These are phyloP conservation scores for Campodea augens DNA, from an alignment of 1,140 invertebrate species.

Conservation along the genomic window DNA sequence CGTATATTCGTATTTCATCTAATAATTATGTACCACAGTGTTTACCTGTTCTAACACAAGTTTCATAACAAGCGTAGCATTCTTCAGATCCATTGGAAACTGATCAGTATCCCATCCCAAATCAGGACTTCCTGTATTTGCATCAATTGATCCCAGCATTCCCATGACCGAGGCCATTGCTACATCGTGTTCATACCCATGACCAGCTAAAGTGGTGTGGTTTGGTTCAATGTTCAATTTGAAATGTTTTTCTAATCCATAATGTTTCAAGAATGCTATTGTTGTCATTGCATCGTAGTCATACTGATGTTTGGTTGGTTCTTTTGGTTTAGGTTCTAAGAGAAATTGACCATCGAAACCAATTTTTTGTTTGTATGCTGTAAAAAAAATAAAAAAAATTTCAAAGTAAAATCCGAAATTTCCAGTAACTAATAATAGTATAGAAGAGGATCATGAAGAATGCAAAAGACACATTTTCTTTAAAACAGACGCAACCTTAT, in stretches of 20 bases:
- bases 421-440: too few relatives aligned
- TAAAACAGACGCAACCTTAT: too few relatives aligned
- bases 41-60: constrained; percentile 31
- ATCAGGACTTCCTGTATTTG: constrained; percentile 29
- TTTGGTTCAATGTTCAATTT: constrained; percentile 40
- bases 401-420: too few relatives aligned
- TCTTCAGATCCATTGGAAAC: constrained; percentile 28
- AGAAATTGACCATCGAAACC: constrained; percentile 40
- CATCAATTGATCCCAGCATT: constrained; percentile 29
- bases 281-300: constrained; percentile 42
- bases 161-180: constrained; percentile 28
- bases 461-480: too few relatives aligned
- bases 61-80: constrained; percentile 34
- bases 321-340: constrained; percentile 31
- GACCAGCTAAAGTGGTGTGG: constrained; percentile 30
- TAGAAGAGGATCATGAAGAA: too few relatives aligned
- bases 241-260: constrained; percentile 36
- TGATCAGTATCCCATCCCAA: constrained; percentile 31
- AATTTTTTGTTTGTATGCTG: constrained; percentile 40
- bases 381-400: constrained; percentile 7
- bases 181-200: constrained; percentile 28
- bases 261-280: constrained; percentile 38
- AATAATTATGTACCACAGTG: too few relatives aligned
- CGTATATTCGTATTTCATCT: too few relatives aligned
- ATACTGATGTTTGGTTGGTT: constrained; percentile 31